phyloP scores from a whole-genome alignment of 1,140 invertebrate genomes.

The Drosophila gunungcola region DNA sequence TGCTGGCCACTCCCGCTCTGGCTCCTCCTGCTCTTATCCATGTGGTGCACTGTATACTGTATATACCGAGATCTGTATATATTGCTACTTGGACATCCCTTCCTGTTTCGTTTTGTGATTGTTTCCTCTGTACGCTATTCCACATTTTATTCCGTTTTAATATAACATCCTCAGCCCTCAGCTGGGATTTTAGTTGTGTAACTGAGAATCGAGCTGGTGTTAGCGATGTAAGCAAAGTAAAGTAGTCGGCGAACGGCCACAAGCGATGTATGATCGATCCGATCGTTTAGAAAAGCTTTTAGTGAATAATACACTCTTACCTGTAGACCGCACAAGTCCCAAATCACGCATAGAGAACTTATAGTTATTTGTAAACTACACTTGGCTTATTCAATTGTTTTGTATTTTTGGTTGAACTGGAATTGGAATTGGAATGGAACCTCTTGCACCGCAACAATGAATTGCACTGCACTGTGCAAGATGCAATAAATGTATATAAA shows the following conservation, averaged over 20 bases:
- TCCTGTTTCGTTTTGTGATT: constrained; percentile 40
- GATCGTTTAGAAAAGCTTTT: constrained; percentile 61
- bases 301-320: constrained; percentile 29
- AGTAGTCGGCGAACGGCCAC: constrained; percentile 12
- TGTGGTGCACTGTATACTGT: constrained; percentile 47
- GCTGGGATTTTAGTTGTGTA: constrained; percentile 23
- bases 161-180: background rate
- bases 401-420: constrained; percentile 59
- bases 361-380: constrained; percentile 40
- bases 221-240: constrained; percentile 63
- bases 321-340: constrained; percentile 26
- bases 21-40: background rate
- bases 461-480: constrained; percentile 41
- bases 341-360: constrained; percentile 13
- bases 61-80: constrained; percentile 48
- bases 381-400: constrained; percentile 38
- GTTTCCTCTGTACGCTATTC: constrained; percentile 27
- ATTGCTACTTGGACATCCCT: constrained; percentile 15
- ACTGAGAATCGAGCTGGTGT: constrained; percentile 40
- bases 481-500: constrained; percentile 72
- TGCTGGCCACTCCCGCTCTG: constrained; percentile 34
- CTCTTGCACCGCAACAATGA: constrained; percentile 35
- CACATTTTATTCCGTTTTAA: constrained; percentile 32
- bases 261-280: constrained; percentile 31
- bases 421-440: constrained; percentile 50